Percentiles rank a stretch among this genome's conserved stretches.
phyloP scores from a whole-genome alignment of 2,797 vertebrate species.

The Brachyalestes nurse region DNA sequence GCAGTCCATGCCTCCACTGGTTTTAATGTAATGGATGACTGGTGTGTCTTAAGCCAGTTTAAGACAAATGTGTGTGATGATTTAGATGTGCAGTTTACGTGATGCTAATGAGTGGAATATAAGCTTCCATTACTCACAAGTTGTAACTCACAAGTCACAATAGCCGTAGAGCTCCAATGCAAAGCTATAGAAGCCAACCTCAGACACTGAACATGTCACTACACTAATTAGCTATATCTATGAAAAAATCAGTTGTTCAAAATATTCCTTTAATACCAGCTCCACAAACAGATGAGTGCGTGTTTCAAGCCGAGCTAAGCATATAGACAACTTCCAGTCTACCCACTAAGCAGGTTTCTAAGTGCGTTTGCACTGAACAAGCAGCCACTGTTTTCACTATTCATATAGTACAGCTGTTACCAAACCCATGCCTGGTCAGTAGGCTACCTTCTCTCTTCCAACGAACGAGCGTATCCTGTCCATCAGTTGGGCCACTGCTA shows the following conservation, averaged over 20 bases:
- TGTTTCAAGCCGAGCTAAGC: background rate
- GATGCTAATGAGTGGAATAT: background rate
- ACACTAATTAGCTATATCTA: background rate
- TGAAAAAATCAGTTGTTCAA: background rate
- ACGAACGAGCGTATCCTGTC: conserved; percentile 89
- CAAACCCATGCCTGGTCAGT: background rate
- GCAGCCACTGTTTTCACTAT: background rate
- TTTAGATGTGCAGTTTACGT: background rate
- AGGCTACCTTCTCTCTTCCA: conserved; percentile 82
- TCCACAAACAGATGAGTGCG: background rate
- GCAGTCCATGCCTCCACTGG: too few species aligned
- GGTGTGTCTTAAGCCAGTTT: too few species aligned
- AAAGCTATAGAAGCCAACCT: background rate
- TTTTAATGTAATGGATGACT: too few species aligned
- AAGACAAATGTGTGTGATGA: too few species aligned
- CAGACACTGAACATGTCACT: background rate
- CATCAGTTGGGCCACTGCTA: conserved; percentile 86
- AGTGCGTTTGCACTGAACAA: background rate
- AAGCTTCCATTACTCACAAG: too few species aligned
- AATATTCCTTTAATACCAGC: too few species aligned
- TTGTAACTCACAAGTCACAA: background rate
- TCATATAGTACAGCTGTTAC: background rate
- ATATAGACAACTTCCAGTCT: background rate
- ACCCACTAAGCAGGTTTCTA: background rate
- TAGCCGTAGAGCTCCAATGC: background rate